A percentile compares a stretch with the other conserved stretches of the same genome.
Conservation (phyloP, 2,888 invertebrate species). For the Oxytorus armatus region DNA sequence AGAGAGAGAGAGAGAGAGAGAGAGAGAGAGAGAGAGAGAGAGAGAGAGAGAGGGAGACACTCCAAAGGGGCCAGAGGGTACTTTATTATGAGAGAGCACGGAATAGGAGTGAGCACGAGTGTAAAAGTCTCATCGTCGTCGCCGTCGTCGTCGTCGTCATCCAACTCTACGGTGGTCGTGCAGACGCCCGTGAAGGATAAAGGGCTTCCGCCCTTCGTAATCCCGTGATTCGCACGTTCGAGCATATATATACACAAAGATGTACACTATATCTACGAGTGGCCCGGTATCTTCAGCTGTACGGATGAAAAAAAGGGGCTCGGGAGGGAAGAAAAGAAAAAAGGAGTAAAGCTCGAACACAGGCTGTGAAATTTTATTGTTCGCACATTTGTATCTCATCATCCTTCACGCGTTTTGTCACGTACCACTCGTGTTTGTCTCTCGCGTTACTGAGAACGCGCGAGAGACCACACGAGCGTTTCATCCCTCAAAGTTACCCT, state of each 20-base stretch:
- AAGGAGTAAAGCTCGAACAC: slow-evolving; percentile 52
- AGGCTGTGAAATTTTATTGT: slow-evolving; percentile 64
- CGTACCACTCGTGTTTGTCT: slow-evolving; percentile 47
- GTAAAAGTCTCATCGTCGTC: slow-evolving; percentile 61
- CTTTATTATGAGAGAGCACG: slow-evolving; percentile 58
- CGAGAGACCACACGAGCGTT: slow-evolving; percentile 15
- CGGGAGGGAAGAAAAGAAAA: slow-evolving; percentile 25
- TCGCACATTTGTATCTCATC: slow-evolving; percentile 64
- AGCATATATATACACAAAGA: slow-evolving; percentile 17
- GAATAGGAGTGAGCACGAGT: slow-evolving; percentile 50
- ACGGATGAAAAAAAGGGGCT: slow-evolving; percentile 45
- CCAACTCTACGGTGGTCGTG: slow-evolving; percentile 35
- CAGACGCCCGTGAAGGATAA: slow-evolving; percentile 65
- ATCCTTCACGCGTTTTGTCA: slow-evolving; percentile 52
- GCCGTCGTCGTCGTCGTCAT: slow-evolving; percentile 49
- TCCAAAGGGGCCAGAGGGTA: slow-evolving; percentile 51
- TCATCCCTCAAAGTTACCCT: not conserved
- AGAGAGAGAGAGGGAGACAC: slow-evolving; percentile 43
- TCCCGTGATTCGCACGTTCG: slow-evolving; percentile 68
- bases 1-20: slow-evolving; percentile 3
- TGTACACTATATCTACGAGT: slow-evolving; percentile 44
- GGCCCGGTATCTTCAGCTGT: slow-evolving; percentile 57
- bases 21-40: slow-evolving; percentile 23
- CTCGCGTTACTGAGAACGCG: slow-evolving; percentile 43
- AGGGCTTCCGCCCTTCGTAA: slow-evolving; percentile 69